Evolutionary conservation across 2,113 vertebrate genomes (phyloP), one percentile per base, ranked within the genome.

Genomic region (Ailuropoda melanoleuca): DNA sequence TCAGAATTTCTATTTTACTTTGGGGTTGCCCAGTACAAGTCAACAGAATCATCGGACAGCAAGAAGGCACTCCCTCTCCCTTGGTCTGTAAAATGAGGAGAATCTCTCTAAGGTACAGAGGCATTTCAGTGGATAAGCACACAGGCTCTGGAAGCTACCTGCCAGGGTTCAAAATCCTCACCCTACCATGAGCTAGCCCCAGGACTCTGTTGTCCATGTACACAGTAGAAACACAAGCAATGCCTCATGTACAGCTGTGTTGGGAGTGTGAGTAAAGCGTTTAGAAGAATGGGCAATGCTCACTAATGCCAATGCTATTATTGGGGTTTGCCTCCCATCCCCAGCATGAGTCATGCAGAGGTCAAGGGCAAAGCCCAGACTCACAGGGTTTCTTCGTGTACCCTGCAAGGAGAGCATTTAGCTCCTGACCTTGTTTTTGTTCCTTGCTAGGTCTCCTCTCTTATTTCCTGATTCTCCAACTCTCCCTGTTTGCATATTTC

Each of bases 281-380:
- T 55, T 48, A 56, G 56, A 93, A 93, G 39, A 34, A 9, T 2
- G 13, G 14, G 50, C 48, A 6, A 0, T 5, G 23, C 26, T 48
- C 48, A 53, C 1, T 23, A 10, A 83, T 3, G 15, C 10, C 43
- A 10, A 14, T 34, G 46, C 29, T n/a, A 4, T 68, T 53, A 19
- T 50, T 31, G 21, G 31, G 23, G 5, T 5, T 60, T 29, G 24
- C 0, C 3, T 24, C 8, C 31, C 7, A 39, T 1, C 17, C 6
- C 83, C 23, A 50, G 8, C 29, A 31, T 6, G 24, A 81, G 13
- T 50, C 26, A 7, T 2, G 8, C 26, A 2, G 7, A 53, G 26
- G 3, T 43, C 68, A 70, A n/a, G 21, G 50, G 19, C 34, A 56
- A 11, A 50, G 55, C 6, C 5, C 31, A 75, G 62, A 9, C 60